Percentiles rank a stretch among this genome's conserved stretches.
These are phyloP conservation scores for Brachionus asplanchnoidis DNA, from an alignment of 1,140 invertebrate genomes.

Conservation along the genomic window DNA sequence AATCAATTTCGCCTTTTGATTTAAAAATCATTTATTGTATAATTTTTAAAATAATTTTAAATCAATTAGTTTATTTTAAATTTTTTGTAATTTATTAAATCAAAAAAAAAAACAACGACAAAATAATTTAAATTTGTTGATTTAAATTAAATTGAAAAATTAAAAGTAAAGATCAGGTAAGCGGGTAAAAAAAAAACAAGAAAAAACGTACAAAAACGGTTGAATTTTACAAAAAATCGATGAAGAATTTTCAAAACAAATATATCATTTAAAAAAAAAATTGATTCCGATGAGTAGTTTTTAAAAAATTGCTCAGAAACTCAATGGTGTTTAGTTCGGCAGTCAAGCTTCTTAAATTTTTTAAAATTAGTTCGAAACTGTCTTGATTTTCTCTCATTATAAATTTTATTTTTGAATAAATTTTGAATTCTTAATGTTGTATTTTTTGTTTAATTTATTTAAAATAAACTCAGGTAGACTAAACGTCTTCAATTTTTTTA, in stretches of 20 bases:
- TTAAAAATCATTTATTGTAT: background rate
- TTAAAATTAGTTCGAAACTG: background rate
- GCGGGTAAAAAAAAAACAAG: background rate
- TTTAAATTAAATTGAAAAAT: background rate
- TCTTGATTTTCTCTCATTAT: background rate
- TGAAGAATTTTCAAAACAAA: background rate
- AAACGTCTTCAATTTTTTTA: slow-evolving; percentile 23
- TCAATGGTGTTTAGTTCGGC: background rate
- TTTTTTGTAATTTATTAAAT: background rate
- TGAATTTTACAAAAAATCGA: background rate
- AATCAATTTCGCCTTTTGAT: background rate
- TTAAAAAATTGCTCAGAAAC: background rate
- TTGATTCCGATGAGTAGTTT: background rate
- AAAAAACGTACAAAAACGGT: background rate
- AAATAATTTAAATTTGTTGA: background rate
- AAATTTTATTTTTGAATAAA: background rate
- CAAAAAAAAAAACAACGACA: background rate
- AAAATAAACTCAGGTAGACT: slow-evolving; percentile 13
- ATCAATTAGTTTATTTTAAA: background rate
- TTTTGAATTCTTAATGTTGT: background rate
- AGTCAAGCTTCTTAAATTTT: background rate
- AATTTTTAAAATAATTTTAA: background rate
- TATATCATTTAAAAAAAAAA: background rate
- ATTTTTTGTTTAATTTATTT: slow-evolving; percentile 10
- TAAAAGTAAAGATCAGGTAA: background rate